Percentiles rank a stretch among this genome's conserved stretches.
These are phyloP conservation scores for Uloborus plumipes DNA, from an alignment of 2,888 invertebrate genomes.

Conservation along the genomic window DNA sequence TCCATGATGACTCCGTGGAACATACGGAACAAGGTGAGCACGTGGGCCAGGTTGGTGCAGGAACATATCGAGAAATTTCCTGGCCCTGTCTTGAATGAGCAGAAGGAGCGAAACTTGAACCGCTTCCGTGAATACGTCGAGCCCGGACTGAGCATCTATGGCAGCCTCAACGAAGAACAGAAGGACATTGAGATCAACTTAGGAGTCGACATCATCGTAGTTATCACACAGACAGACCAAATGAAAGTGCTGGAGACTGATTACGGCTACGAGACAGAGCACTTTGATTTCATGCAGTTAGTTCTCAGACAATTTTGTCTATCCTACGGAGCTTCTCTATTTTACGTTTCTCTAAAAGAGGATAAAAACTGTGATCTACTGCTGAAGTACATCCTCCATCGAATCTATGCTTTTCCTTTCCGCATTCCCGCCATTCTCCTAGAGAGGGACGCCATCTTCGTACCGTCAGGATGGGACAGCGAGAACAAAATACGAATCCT, in stretches of 20 bases:
- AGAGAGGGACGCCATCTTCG: slow-evolving; percentile 97
- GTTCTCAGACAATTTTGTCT: slow-evolving; percentile 96
- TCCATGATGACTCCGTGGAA: slow-evolving; percentile 98
- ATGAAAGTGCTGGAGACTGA: slow-evolving; percentile 97
- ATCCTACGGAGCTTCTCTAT: slow-evolving; percentile 93
- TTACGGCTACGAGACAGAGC: slow-evolving; percentile 96
- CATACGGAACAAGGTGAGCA: slow-evolving; percentile 90
- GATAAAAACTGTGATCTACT: slow-evolving; percentile 98
- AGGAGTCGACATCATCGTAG: slow-evolving; percentile 95
- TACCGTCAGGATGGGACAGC: slow-evolving; percentile 99
- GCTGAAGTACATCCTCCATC: slow-evolving; percentile 97
- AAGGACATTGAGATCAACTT: slow-evolving; percentile 82
- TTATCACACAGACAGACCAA: slow-evolving; percentile 96
- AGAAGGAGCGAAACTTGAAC: slow-evolving; percentile 79
- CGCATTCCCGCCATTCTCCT: slow-evolving; percentile 95
- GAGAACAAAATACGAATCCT: slow-evolving; percentile 98
- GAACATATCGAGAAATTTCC: slow-evolving; percentile 92
- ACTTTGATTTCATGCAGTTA: slow-evolving; percentile 98
- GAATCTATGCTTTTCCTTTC: slow-evolving; percentile 96
- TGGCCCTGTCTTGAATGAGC: slow-evolving; percentile 77
- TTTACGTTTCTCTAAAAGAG: slow-evolving; percentile 98
- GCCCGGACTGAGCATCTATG: slow-evolving; percentile 85
- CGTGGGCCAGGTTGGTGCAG: slow-evolving; percentile 86
- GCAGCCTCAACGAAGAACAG: slow-evolving; percentile 17
- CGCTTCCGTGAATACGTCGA: slow-evolving; percentile 96